Evolutionary conservation across 2,113 vertebrate genomes (phyloP).

Genomic region (Struthidea cinerea): DNA sequence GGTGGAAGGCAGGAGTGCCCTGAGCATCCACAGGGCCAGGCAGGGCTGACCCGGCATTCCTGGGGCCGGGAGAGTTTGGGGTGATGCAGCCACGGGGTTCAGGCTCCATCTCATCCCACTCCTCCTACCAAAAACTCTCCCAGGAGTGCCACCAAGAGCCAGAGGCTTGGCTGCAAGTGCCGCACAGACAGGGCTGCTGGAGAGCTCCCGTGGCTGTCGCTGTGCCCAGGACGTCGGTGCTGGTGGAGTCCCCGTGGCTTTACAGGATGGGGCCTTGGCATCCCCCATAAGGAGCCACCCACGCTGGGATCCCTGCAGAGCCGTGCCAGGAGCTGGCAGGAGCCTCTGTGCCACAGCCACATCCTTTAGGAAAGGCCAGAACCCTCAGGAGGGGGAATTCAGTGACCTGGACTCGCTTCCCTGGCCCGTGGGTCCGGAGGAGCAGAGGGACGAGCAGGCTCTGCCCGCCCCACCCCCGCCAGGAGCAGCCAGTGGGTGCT

Average conservation of each 20-base stretch:
- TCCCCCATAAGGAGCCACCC: accelerated
- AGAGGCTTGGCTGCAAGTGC: neutral
- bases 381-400: neutral
- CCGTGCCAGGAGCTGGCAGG: accelerated
- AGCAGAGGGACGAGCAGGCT: neutral
- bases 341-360: neutral
- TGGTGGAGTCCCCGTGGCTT: accelerated
- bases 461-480: neutral
- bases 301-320: neutral
- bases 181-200: accelerated
- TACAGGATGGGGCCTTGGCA: neutral
- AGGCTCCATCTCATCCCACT: neutral
- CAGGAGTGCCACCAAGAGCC: neutral
- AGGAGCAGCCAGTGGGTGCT: accelerated
- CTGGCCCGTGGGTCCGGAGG: neutral
- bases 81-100: neutral
- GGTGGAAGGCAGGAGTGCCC: neutral
- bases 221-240: accelerated
- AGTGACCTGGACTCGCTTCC: accelerated
- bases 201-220: neutral
- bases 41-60: neutral
- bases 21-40: neutral
- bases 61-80: neutral
- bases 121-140: accelerated
- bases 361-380: neutral